A percentile compares a stretch with the other conserved stretches of the same genome.
These are phyloP conservation scores for Euborellia annulipes DNA, from an alignment of 1,140 invertebrate species.

Conservation along the genomic window DNA sequence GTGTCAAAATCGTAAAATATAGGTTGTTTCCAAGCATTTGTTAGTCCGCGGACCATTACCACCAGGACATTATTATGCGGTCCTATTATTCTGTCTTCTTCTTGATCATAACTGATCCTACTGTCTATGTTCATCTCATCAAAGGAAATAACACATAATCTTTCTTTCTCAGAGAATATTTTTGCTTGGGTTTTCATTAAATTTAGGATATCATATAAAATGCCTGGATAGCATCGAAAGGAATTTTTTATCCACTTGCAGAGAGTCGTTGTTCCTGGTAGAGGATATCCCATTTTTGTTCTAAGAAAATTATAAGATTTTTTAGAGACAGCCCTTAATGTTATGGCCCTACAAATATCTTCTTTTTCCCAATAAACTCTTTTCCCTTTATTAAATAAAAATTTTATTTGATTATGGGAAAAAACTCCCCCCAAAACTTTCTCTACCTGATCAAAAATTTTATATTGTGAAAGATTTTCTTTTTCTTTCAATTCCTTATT, in stretches of 20 bases:
- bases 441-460: too few relatives aligned
- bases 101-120: constrained; percentile 22
- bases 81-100: constrained; percentile 22
- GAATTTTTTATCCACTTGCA: background rate
- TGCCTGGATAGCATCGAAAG: background rate
- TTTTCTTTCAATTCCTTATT: too few relatives aligned
- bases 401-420: too few relatives aligned
- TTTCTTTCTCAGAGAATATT: constrained; percentile 11
- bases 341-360: background rate
- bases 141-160: constrained; percentile 18
- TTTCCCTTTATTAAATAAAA: background rate
- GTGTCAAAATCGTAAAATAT: constrained; percentile 23
- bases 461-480: too few relatives aligned
- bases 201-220: constrained; percentile 6
- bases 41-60: constrained; percentile 20
- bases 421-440: too few relatives aligned
- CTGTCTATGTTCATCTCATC: constrained; percentile 21
- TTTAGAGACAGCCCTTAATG: background rate
- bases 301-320: background rate
- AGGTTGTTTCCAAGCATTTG: constrained; percentile 24
- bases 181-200: constrained; percentile 9
- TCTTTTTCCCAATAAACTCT: background rate
- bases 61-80: constrained; percentile 22
- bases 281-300: background rate
- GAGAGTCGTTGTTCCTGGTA: background rate